A percentile compares a stretch with the other conserved stretches of the same genome.
phyloP scores from a whole-genome alignment of 2,797 vertebrate species.

The Sebastes iracundus region DNA sequence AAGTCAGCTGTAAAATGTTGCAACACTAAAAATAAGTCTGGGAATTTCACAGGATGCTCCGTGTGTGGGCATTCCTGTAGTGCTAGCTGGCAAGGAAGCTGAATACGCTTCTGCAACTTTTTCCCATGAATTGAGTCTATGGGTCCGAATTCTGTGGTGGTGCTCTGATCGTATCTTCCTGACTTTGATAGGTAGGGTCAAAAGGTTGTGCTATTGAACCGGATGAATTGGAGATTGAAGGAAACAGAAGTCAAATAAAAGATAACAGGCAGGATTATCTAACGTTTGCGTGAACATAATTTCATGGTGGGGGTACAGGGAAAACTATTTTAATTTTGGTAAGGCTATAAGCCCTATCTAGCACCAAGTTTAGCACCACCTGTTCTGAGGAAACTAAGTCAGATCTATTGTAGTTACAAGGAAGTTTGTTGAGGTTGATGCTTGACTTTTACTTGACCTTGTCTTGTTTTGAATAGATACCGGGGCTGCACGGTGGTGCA shows the following conservation, averaged over 20 bases:
- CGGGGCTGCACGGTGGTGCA: too few species aligned
- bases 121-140: not conserved
- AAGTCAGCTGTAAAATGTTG: not conserved
- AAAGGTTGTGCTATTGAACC: not conserved
- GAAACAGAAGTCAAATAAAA: not conserved
- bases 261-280: not conserved
- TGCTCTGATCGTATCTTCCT: not conserved
- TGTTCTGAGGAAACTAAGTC: not conserved
- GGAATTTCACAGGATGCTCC: not conserved
- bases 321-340: not conserved
- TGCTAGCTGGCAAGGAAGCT: not conserved
- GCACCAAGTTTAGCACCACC: not conserved
- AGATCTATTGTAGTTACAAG: not conserved
- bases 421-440: not conserved
- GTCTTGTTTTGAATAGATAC: not conserved
- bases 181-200: not conserved
- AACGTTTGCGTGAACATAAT: not conserved
- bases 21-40: not conserved
- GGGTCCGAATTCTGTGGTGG: not conserved
- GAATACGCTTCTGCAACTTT: not conserved
- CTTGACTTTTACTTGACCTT: not conserved
- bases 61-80: not conserved
- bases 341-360: not conserved
- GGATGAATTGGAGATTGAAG: not conserved
- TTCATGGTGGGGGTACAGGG: not conserved